Conservation (phyloP, 2,797 vertebrate genomes). For the Heterohyrax brucei region DNA sequence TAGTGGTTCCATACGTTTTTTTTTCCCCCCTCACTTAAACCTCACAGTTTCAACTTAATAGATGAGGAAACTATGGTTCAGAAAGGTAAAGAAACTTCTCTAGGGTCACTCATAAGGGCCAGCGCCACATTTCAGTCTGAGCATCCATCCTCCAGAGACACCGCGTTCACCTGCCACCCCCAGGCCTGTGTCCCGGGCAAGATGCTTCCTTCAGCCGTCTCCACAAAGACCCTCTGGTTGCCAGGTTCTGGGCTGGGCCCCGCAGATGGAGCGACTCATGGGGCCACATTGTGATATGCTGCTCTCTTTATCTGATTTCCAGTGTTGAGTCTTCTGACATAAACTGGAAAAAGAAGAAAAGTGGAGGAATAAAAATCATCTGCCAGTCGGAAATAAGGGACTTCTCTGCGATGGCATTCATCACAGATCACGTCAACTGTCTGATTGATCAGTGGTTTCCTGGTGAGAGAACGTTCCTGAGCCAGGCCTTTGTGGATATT, state of each 20-base stretch:
- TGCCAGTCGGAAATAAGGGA: slow-evolving; percentile 97
- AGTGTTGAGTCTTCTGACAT: slow-evolving; percentile 98
- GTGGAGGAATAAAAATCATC: slow-evolving; percentile 97
- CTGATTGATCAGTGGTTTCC: slow-evolving; percentile 99
- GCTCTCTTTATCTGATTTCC: slow-evolving; percentile 73
- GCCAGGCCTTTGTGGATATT: not conserved
- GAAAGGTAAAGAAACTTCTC: not conserved
- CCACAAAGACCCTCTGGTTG: not conserved
- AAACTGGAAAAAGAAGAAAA: slow-evolving; percentile 98
- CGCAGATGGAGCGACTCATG: not conserved
- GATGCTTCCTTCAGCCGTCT: not conserved
- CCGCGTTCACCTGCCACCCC: rapidly evolving
- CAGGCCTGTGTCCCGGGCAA: rapidly evolving
- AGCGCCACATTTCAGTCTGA: not conserved
- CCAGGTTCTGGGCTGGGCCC: not conserved
- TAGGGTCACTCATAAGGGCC: not conserved
- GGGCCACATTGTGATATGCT: rapidly evolving
- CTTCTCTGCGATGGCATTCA: slow-evolving; percentile 99
- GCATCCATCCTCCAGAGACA: rapidly evolving
- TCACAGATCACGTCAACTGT: slow-evolving; percentile 98
- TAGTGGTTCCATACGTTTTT: not conserved
- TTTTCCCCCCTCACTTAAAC: too few species aligned
- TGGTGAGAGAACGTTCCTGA: slow-evolving; percentile 91
- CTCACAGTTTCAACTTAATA: not conserved
- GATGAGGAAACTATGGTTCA: not conserved